Conservation (phyloP, 2,888 invertebrate species). For the Harpalus rubripes region DNA sequence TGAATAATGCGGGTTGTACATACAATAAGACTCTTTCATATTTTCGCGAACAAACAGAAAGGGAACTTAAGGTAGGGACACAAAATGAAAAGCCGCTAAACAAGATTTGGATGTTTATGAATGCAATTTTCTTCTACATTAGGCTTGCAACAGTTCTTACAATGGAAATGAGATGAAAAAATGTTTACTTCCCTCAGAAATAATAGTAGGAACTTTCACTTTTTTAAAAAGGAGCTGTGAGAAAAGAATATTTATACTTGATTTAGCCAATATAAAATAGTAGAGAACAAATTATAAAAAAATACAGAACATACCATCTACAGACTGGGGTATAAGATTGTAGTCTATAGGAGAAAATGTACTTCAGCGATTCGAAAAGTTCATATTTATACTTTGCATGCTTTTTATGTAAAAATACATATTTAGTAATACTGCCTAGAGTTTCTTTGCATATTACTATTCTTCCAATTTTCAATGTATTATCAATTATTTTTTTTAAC, state of each 20-base stretch:
- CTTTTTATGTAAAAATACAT: too few relatives aligned
- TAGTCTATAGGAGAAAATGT: too few relatives aligned
- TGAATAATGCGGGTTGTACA: not conserved
- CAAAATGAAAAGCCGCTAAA: not conserved
- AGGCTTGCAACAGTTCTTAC: not conserved
- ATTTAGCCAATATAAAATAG: too few relatives aligned
- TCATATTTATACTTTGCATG: too few relatives aligned
- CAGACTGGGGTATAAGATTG: too few relatives aligned
- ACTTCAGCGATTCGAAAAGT: too few relatives aligned
- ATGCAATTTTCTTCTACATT: constrained; percentile 3
- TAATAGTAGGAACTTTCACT: not conserved
- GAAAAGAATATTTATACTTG: not conserved
- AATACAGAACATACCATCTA: too few relatives aligned
- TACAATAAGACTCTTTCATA: constrained; percentile 3
- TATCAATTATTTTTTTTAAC: too few relatives aligned
- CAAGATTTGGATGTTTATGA: not conserved
- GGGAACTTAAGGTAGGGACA: not conserved
- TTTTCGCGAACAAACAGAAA: not conserved
- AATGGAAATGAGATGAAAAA: not conserved
- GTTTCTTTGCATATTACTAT: too few relatives aligned
- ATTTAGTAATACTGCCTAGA: too few relatives aligned
- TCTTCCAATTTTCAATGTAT: too few relatives aligned
- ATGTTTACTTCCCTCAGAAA: not conserved
- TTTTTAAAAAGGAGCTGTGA: not conserved
- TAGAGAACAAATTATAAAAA: too few relatives aligned